Base-by-base conservation (phyloP, 2,113 vertebrate genomes). In the Columba janthina region DNA sequence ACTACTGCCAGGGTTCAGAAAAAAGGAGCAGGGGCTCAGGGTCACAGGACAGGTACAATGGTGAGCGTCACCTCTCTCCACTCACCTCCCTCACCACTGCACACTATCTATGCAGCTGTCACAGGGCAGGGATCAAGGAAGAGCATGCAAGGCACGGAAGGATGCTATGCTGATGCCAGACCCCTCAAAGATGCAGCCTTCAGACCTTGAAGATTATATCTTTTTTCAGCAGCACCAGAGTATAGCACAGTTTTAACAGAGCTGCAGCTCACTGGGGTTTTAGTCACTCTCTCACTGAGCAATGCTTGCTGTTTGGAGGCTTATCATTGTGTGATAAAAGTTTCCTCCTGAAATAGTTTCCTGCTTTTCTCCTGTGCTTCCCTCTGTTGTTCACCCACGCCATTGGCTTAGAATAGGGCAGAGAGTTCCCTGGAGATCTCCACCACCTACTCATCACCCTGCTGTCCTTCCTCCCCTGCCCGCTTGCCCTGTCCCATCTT, bases 271-370 rank as follows among this genome's bases (percentile, higher is more conserved):
- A 6, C 25, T 48, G 44, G 26, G 54, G 20, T 9, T 87, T 83
- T 75, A 53, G 61, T 65, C 65, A n/a, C 38, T 64, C 38, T 72
- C 42, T 73, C 72, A 7, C 44, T 0, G 2, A 64, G 65, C 3
- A 1, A 32, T 40, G 38, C 48, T 69, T 51, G 24, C 26, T 84
- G 25, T 71, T 26, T 36, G 26, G 51, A 75, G 51, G 38, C 42
- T 90, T 92, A 77, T 3, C 69, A 31, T 44, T 38, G 22, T 15
- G 40, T 76, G 60, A 92, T 75, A 40, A 4, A 87, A 77, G 51
- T 92, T 88, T 86, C 69, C 83, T 97, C 53, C 70, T 57, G 36
- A 90, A 93, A 90, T n/a, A 1, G n/a, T 44, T 94, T 96, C 88
- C 76, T 75, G 76, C 60, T 66, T 60, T 89, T 69, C 69, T 76